These are phyloP conservation scores for Lanius collurio DNA, from an alignment of 2,113 vertebrate genomes.

Conservation along the genomic window DNA sequence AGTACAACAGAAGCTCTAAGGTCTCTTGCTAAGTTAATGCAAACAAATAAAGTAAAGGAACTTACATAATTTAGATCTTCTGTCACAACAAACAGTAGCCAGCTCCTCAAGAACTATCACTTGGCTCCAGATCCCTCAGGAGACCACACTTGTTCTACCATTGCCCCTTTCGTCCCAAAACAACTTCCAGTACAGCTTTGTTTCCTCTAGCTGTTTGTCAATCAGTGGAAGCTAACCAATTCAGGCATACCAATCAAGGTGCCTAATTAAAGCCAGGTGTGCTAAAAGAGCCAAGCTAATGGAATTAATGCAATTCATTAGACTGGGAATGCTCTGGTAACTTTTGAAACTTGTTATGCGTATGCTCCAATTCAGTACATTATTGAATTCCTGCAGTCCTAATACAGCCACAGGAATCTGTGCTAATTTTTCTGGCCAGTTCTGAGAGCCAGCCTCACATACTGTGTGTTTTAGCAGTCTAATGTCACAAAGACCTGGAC, in stretches of 20 bases:
- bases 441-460: not conserved
- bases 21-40: not conserved
- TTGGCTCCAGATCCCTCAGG: not conserved
- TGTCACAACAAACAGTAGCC: not conserved
- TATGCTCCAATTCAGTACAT: not conserved
- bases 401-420: not conserved
- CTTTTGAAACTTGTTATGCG: not conserved
- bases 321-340: not conserved
- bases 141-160: accelerated
- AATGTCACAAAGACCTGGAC: not conserved
- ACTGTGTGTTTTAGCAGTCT: not conserved
- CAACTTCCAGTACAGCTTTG: not conserved
- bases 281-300: not conserved
- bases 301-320: not conserved
- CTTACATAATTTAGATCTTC: not conserved
- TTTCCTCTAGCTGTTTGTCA: not conserved
- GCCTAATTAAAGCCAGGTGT: not conserved
- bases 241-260: not conserved
- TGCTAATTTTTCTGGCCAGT: not conserved
- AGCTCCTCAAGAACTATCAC: not conserved
- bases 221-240: not conserved
- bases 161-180: not conserved
- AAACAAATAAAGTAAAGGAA: not conserved
- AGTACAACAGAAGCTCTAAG: not conserved
- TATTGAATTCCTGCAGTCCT: not conserved